Percentiles rank a stretch among this genome's conserved stretches.
phyloP scores from a whole-genome alignment of 1,140 invertebrate genomes.

The Drosophila leontia region DNA sequence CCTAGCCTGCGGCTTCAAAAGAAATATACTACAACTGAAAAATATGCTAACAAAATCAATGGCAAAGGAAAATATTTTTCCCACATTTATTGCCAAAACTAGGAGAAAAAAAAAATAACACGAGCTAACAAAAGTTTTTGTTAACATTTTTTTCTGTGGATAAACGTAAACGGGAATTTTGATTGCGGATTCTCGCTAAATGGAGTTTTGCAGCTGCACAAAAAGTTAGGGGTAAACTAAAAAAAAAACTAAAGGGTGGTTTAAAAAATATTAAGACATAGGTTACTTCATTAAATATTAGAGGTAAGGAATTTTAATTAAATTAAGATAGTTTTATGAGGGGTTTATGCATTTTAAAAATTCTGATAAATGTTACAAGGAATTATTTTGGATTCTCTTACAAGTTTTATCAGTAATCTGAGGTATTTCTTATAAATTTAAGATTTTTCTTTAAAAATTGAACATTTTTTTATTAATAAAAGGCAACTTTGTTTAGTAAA shows the following conservation, averaged over 20 bases:
- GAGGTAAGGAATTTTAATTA: neutral
- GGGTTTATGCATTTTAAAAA: neutral
- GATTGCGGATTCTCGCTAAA: slow-evolving; percentile 11
- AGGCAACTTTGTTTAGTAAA: too few relatives aligned
- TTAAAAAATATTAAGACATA: neutral
- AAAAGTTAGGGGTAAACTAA: neutral
- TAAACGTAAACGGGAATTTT: slow-evolving; percentile 33
- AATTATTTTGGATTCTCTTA: neutral
- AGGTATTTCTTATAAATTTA: too few relatives aligned
- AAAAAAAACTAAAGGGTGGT: too few relatives aligned
- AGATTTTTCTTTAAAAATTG: too few relatives aligned
- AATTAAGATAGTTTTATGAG: neutral
- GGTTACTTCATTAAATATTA: neutral
- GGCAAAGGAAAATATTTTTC: slow-evolving; percentile 43
- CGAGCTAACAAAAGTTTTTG: slow-evolving; percentile 20
- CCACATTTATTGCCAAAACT: slow-evolving; percentile 22
- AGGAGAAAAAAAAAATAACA: slow-evolving; percentile 1
- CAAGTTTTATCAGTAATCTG: neutral
- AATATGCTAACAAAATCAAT: slow-evolving; percentile 44
- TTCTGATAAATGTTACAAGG: neutral
- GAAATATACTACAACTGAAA: slow-evolving; percentile 9
- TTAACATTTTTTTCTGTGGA: neutral
- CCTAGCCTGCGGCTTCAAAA: neutral
- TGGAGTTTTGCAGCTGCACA: neutral
- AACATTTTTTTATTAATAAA: too few relatives aligned